Conservation (phyloP, 1,140 invertebrate species). For the Steinernema feltiae region DNA sequence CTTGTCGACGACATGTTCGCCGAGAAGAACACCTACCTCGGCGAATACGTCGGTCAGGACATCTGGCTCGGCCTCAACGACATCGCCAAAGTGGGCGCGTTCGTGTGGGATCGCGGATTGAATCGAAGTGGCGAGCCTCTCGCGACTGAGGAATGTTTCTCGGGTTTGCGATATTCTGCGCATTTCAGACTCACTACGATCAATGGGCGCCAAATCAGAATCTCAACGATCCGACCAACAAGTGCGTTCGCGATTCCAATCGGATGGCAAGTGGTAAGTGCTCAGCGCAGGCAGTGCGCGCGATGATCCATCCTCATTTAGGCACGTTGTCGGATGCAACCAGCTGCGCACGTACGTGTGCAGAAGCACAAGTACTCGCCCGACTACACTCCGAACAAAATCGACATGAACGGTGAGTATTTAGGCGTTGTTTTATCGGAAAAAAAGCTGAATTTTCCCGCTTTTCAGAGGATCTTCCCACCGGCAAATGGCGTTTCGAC, state of each 20-base stretch:
- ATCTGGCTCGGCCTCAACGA: slow-evolving; percentile 33
- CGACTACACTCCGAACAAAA: not conserved
- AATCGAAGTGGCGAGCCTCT: not conserved
- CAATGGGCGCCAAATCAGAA: not conserved
- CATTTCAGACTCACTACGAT: not conserved
- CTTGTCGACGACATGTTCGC: slow-evolving; percentile 29
- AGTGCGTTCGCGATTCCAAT: slow-evolving; percentile 22
- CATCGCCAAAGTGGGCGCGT: not conserved
- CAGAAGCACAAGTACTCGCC: slow-evolving; percentile 31
- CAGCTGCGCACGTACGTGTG: slow-evolving; percentile 21
- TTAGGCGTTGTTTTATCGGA: not conserved
- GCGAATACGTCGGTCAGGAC: not conserved
- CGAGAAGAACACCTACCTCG: slow-evolving; percentile 22
- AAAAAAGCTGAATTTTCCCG: slow-evolving; percentile 10
- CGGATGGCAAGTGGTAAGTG: not conserved
- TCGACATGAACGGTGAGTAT: slow-evolving; percentile 16
- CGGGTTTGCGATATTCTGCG: not conserved
- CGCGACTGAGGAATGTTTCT: not conserved
- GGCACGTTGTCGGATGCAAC: slow-evolving; percentile 22
- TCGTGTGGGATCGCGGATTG: slow-evolving; percentile 31
- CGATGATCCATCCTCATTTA: not conserved
- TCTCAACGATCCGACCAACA: slow-evolving; percentile 15
- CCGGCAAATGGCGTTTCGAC: slow-evolving; percentile 29
- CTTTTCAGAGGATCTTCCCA: slow-evolving; percentile 30
- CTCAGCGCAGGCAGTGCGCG: not conserved